phyloP scores from a whole-genome alignment of 2,797 vertebrate species.

The Brachyrhaphis roseni region DNA sequence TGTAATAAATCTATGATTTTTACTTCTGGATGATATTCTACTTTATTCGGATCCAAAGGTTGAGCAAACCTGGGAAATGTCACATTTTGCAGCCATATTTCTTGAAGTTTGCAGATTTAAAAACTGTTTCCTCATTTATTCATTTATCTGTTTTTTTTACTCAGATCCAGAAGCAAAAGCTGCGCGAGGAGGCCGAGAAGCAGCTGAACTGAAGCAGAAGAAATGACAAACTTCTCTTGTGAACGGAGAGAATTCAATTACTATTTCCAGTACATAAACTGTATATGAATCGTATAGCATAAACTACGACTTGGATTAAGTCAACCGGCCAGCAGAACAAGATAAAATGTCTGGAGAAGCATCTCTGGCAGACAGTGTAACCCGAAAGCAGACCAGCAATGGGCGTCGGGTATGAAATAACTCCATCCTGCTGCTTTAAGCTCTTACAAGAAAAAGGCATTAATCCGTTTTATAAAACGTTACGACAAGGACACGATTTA shows the following conservation, averaged over 20 bases:
- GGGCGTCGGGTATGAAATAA: not conserved
- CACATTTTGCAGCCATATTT: not conserved
- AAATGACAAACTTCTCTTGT: conserved; percentile 5
- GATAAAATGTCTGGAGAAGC: not conserved
- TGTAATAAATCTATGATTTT: not conserved
- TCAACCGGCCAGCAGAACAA: not conserved
- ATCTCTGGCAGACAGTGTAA: not conserved
- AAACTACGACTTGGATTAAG: not conserved
- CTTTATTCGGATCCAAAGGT: too few species aligned
- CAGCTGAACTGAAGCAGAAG: conserved; percentile 72
- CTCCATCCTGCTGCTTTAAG: not conserved
- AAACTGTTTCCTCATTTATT: not conserved
- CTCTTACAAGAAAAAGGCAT: not conserved
- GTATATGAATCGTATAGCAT: rapidly evolving
- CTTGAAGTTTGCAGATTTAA: not conserved
- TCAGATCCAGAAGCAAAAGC: conserved; percentile 91
- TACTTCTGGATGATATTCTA: not conserved
- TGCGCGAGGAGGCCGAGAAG: conserved; percentile 82
- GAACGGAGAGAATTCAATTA: not conserved
- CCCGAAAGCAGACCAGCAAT: not conserved
- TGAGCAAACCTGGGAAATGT: not conserved
- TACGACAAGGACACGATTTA: not conserved
- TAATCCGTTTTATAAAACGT: not conserved
- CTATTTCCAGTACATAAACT: not conserved
- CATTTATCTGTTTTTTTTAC: conserved; percentile 12